Evolutionary conservation across 64 coral and sea anemone genomes (phyloP).

Genomic region (Acropora tenuis): DNA sequence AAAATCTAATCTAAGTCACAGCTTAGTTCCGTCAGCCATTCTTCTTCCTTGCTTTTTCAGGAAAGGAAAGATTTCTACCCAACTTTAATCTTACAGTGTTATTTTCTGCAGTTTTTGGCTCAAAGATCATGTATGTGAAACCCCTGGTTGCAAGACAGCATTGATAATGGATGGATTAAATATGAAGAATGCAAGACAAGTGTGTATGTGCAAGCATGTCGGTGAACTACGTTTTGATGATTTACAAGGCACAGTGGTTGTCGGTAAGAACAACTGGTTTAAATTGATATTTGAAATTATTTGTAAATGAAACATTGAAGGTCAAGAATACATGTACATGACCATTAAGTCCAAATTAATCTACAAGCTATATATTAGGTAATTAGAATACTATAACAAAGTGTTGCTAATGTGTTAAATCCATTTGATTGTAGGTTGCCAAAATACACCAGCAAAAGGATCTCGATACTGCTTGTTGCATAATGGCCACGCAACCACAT

Average conservation of each 20-base stretch:
- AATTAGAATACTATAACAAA: not conserved
- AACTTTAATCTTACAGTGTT: constrained; percentile 4
- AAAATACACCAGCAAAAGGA: not conserved
- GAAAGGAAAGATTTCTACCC: not conserved
- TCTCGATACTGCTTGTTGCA: not conserved
- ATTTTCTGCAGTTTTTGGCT: constrained; percentile 3
- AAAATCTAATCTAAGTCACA: no score
- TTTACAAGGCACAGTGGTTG: constrained; percentile 36
- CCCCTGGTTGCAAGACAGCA: constrained; percentile 20
- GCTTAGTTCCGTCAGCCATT: no score
- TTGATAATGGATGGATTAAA: constrained; percentile 69
- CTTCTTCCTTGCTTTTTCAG: not conserved
- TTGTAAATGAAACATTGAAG: not conserved
- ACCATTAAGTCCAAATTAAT: not conserved
- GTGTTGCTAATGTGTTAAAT: not conserved
- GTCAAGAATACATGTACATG: not conserved
- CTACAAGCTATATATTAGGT: not conserved
- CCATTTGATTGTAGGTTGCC: not conserved
- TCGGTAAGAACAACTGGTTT: constrained; percentile 43
- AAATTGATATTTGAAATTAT: not conserved
- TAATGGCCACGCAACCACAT: not conserved
- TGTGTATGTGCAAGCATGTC: constrained; percentile 61
- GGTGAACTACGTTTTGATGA: constrained; percentile 42
- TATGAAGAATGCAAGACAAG: constrained; percentile 70
- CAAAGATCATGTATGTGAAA: constrained; percentile 6